A percentile compares a stretch with the other conserved stretches of the same genome.
phyloP scores from a whole-genome alignment of 2,888 invertebrate genomes.

The Auanema sp. region DNA sequence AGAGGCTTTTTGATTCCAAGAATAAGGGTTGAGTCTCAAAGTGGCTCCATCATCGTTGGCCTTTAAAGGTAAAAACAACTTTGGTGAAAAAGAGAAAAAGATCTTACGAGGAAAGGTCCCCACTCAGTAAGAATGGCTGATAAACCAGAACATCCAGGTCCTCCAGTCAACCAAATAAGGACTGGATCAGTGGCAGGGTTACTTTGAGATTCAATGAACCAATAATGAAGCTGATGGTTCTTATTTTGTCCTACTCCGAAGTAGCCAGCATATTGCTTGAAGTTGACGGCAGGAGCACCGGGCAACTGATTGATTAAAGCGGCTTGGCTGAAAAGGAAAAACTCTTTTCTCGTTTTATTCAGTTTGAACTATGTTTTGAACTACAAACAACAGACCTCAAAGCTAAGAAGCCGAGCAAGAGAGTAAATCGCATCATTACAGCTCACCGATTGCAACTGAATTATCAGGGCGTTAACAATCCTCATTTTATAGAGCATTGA shows the following conservation, averaged over 20 bases:
- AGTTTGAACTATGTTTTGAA: too few relatives aligned
- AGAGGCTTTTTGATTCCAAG: constrained; percentile 64
- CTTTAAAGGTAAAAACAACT: constrained; percentile 16
- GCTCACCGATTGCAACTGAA: too few relatives aligned
- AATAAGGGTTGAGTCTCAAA: constrained; percentile 48
- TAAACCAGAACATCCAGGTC: constrained; percentile 67
- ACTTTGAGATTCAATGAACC: constrained; percentile 57
- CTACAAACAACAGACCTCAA: too few relatives aligned
- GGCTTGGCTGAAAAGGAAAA: constrained; percentile 17
- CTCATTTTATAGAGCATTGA: too few relatives aligned
- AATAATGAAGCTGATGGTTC: constrained; percentile 65
- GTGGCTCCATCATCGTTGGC: constrained; percentile 52
- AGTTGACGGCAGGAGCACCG: constrained; percentile 49
- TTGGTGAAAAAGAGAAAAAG: background rate
- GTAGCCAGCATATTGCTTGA: constrained; percentile 67
- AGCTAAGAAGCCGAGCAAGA: too few relatives aligned
- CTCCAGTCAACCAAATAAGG: constrained; percentile 54
- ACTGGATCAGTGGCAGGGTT: constrained; percentile 47
- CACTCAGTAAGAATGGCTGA: constrained; percentile 66
- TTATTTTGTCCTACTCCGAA: constrained; percentile 64
- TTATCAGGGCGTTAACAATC: too few relatives aligned
- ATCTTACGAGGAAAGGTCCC: constrained; percentile 64
- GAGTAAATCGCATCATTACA: too few relatives aligned
- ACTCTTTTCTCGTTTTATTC: too few relatives aligned
- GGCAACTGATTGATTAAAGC: constrained; percentile 34